These are phyloP conservation scores for Lasioglossum lativentre DNA, from an alignment of 2,888 invertebrate species.

Conservation along the genomic window DNA sequence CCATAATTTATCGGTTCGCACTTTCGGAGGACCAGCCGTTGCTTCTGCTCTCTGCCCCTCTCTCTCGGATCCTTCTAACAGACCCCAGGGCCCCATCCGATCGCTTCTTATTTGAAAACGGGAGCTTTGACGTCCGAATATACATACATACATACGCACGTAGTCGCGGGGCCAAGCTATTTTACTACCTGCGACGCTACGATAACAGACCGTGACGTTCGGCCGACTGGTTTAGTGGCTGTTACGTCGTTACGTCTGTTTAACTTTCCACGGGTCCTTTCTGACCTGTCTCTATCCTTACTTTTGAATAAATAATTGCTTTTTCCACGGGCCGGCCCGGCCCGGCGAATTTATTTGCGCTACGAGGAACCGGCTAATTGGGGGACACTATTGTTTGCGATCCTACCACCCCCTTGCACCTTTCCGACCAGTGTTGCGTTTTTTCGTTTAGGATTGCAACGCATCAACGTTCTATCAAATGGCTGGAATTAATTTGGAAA, in stretches of 20 bases:
- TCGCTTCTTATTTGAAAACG: slow-evolving; percentile 51
- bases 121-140: slow-evolving; percentile 57
- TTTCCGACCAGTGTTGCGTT: neutral
- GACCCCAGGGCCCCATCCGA: slow-evolving; percentile 19
- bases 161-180: neutral
- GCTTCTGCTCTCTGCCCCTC: neutral
- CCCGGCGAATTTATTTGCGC: slow-evolving; percentile 3
- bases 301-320: slow-evolving; percentile 21
- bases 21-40: slow-evolving; percentile 35
- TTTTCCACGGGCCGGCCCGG: neutral
- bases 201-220: slow-evolving; percentile 44
- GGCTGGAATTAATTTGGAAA: neutral
- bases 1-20: slow-evolving; percentile 61
- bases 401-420: neutral
- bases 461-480: neutral
- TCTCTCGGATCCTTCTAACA: neutral
- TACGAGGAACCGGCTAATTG: slow-evolving; percentile 1
- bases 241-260: neutral
- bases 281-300: neutral
- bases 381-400: neutral
- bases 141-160: neutral
- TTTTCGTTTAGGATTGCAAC: neutral
- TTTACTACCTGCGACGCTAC: slow-evolving; percentile 36
- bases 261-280: slow-evolving; percentile 10
- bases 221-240: slow-evolving; percentile 22